These are phyloP conservation scores for human DNA, from an alignment of 2,113 vertebrate genomes.

Conservation along the genomic window GRCh38 chr5:174062001-174062500, in stretches of 20 bases:
- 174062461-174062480: background rate
- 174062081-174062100: background rate
- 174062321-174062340: background rate
- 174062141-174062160: background rate
- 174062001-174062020: background rate
- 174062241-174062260: background rate
- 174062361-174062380: background rate
- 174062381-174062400: background rate
- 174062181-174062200: background rate
- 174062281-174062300: background rate
- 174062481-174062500: background rate
- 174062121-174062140: background rate
- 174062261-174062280: background rate
- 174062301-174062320: background rate
- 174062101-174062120: background rate
- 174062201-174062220: background rate
- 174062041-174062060: background rate
- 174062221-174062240: background rate
- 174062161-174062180: background rate
- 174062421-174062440: background rate
- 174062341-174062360: background rate
- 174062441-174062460: background rate
- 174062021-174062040: background rate
- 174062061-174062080: background rate
- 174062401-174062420: background rate